Percentiles rank a stretch among this genome's conserved stretches.
These are phyloP conservation scores for Hydropsyche tenuis DNA, from an alignment of 1,140 invertebrate species.

Conservation along the genomic window DNA sequence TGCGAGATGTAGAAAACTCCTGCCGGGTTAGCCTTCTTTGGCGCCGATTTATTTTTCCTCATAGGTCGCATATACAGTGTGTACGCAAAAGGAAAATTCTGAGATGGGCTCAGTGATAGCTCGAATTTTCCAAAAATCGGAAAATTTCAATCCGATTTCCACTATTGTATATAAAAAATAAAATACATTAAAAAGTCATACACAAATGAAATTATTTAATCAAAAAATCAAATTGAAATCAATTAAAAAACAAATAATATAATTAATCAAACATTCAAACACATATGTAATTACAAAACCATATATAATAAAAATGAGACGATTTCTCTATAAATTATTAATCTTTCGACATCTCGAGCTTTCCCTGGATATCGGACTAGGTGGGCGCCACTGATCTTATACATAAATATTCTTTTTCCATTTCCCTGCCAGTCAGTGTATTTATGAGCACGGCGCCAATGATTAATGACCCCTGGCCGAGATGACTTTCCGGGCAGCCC, in stretches of 20 bases:
- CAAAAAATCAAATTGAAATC: too few species aligned
- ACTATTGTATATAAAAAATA: too few species aligned
- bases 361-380: slow-evolving; percentile 23
- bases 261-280: too few species aligned
- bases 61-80: neutral
- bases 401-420: slow-evolving; percentile 49
- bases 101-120: neutral
- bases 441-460: slow-evolving; percentile 45
- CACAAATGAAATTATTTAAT: too few species aligned
- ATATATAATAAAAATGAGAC: too few species aligned
- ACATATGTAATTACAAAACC: too few species aligned
- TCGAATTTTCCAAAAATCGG: neutral
- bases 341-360: slow-evolving; percentile 9
- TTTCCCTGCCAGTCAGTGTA: slow-evolving; percentile 48
- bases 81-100: neutral
- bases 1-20: slow-evolving; percentile 26
- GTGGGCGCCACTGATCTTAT: slow-evolving; percentile 40
- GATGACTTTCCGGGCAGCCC: slow-evolving; percentile 41
- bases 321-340: too few species aligned
- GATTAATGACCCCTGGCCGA: slow-evolving; percentile 44
- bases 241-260: too few species aligned
- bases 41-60: slow-evolving; percentile 43
- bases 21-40: slow-evolving; percentile 26
- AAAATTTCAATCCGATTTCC: slow-evolving; percentile 7
- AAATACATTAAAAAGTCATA: too few species aligned